A percentile compares a stretch with the other conserved stretches of the same genome.
Evolutionary conservation across 2,797 vertebrate genomes (phyloP).

Genomic region (Crax fasciolata): DNA sequence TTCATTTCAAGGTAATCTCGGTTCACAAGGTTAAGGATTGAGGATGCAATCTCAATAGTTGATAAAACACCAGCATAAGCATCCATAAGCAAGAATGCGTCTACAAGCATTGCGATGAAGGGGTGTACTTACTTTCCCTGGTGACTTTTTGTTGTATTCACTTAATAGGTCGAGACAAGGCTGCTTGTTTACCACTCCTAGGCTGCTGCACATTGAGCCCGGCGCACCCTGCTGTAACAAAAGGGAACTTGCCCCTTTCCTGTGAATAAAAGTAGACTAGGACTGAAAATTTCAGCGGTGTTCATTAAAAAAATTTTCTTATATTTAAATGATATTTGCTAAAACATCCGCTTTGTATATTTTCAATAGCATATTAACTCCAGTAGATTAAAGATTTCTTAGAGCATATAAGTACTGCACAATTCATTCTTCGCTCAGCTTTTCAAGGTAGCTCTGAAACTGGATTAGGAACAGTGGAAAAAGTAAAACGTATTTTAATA

Average conservation of each 20-base stretch:
- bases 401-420: not conserved
- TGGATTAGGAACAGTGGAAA: not conserved
- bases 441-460: not conserved
- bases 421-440: not conserved
- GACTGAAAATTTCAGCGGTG: not conserved
- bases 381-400: not conserved
- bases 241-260: not conserved
- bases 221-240: rapidly evolving
- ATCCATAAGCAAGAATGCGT: not conserved
- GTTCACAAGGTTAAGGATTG: not conserved
- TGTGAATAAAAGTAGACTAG: not conserved
- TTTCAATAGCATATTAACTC: not conserved
- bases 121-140: rapidly evolving
- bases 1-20: not conserved
- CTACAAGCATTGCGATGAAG: rapidly evolving
- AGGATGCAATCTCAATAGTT: not conserved
- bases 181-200: not conserved
- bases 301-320: not conserved
- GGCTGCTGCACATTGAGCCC: rapidly evolving
- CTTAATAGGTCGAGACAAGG: not conserved
- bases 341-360: not conserved
- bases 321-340: not conserved
- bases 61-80: not conserved
- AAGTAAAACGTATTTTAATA: not conserved
- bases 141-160: rapidly evolving